Conservation (phyloP, 2,888 invertebrate species). For the Melikaiella ostensackeni region DNA sequence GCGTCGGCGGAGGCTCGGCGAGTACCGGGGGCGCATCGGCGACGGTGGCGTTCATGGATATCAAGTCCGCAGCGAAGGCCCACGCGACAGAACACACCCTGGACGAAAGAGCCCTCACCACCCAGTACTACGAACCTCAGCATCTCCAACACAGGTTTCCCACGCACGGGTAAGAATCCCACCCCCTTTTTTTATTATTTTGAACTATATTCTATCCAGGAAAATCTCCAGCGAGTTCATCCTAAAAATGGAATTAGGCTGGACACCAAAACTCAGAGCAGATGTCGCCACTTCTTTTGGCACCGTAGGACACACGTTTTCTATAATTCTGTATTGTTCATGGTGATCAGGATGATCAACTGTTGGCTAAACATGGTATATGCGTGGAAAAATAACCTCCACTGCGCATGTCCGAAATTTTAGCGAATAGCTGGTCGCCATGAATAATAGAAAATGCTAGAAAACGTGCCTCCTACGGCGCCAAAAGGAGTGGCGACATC, state of each 20-base stretch:
- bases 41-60: constrained; percentile 97
- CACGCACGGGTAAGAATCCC: constrained; percentile 79
- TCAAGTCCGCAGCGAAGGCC: constrained; percentile 96
- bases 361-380: too few relatives aligned
- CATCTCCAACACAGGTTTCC: constrained; percentile 76
- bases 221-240: neutral
- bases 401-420: too few relatives aligned
- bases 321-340: too few relatives aligned
- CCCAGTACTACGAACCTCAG: constrained; percentile 93
- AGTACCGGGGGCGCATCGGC: constrained; percentile 87
- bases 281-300: too few relatives aligned
- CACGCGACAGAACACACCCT: constrained; percentile 93
- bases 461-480: too few relatives aligned
- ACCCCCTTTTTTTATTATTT: neutral
- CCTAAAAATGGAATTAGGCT: neutral
- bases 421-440: too few relatives aligned
- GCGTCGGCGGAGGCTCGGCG: constrained; percentile 78
- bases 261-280: too few relatives aligned
- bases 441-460: too few relatives aligned
- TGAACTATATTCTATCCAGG: neutral
- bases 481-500: too few relatives aligned
- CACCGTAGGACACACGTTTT: too few relatives aligned
- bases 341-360: too few relatives aligned
- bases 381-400: too few relatives aligned
- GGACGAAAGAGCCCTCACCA: constrained; percentile 91